A percentile compares a stretch with the other conserved stretches of the same genome.
phyloP scores from a whole-genome alignment of 2,888 invertebrate genomes.

The Metellina segmentata region DNA sequence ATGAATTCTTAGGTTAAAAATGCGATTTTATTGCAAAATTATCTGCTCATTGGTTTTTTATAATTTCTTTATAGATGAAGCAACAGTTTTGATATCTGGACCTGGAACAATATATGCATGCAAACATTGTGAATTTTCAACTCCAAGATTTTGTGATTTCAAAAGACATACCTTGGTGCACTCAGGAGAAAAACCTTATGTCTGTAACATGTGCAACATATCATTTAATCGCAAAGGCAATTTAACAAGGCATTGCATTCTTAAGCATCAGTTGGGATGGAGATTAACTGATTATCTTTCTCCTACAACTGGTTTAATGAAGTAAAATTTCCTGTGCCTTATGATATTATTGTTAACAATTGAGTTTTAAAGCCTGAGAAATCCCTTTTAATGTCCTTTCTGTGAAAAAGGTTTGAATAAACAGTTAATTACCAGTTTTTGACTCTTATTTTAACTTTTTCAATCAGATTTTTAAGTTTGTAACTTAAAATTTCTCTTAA shows the following conservation, averaged over 20 bases:
- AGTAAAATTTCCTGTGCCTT: background rate
- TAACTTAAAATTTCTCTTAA: no score
- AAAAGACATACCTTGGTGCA: conserved; percentile 29
- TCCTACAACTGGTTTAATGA: background rate
- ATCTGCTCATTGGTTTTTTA: no score
- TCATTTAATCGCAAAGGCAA: conserved; percentile 1
- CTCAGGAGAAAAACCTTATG: conserved; percentile 16
- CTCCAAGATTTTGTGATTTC: background rate
- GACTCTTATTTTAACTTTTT: no score
- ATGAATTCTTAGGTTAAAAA: background rate
- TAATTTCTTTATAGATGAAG: background rate
- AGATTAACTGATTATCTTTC: background rate
- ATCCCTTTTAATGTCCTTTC: background rate
- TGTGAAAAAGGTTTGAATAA: background rate
- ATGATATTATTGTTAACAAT: background rate
- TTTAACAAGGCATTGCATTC: conserved; percentile 8
- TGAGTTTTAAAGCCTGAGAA: background rate
- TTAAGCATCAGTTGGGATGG: background rate
- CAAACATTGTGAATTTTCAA: conserved; percentile 17
- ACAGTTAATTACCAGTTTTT: background rate
- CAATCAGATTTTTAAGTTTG: no score
- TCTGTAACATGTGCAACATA: conserved; percentile 3
- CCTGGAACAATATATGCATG: background rate
- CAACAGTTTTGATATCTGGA: background rate
- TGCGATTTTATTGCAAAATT: background rate